Conservation (phyloP, 1,140 invertebrate genomes). For the Drosophila repleta region DNA sequence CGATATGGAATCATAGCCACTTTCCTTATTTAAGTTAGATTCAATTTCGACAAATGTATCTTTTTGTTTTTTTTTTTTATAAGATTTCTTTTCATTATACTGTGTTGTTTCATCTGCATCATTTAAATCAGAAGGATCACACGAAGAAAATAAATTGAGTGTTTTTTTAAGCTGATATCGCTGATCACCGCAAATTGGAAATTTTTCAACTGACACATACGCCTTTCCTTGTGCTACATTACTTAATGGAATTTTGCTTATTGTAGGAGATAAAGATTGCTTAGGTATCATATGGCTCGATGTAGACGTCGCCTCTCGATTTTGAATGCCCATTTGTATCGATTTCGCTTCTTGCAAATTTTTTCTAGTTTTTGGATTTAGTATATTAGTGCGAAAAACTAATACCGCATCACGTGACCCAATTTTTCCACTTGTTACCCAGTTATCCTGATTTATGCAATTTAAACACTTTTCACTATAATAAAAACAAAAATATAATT, state of each 20-base stretch:
- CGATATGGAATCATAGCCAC: constrained; percentile 46
- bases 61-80: constrained; percentile 42
- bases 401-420: constrained; percentile 79
- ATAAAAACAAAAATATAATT: constrained; percentile 3
- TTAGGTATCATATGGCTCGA: background rate
- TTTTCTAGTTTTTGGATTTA: constrained; percentile 71
- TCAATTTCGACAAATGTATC: constrained; percentile 31
- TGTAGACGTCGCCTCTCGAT: constrained; percentile 9
- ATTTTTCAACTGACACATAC: constrained; percentile 42
- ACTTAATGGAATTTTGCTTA: constrained; percentile 35
- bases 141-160: constrained; percentile 66
- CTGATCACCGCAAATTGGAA: constrained; percentile 35
- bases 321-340: constrained; percentile 18
- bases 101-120: constrained; percentile 65
- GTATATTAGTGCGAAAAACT: constrained; percentile 73
- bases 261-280: constrained; percentile 10
- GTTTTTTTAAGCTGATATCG: constrained; percentile 37
- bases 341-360: constrained; percentile 38
- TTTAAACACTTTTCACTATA: constrained; percentile 47
- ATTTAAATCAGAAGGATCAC: constrained; percentile 75
- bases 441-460: constrained; percentile 56
- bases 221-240: constrained; percentile 34
- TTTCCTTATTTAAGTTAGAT: constrained; percentile 54
- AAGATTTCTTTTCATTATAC: constrained; percentile 49
- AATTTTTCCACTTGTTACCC: constrained; percentile 79